These are phyloP conservation scores for Gymnopithys bicolor DNA, from an alignment of 2,797 vertebrate genomes.

Conservation along the genomic window DNA sequence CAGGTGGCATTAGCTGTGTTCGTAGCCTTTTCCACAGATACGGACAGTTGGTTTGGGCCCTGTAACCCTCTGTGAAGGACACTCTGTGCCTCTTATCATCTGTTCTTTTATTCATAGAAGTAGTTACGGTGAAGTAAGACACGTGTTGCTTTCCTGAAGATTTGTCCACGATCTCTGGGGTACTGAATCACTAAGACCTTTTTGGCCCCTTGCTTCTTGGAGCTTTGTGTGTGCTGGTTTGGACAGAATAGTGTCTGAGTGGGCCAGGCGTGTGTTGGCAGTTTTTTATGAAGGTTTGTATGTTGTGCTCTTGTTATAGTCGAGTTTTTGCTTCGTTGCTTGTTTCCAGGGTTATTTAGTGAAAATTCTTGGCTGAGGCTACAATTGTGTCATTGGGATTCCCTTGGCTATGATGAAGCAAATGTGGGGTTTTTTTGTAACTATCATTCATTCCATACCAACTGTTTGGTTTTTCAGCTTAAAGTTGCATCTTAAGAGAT, in stretches of 20 bases:
- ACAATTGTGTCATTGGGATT: not conserved
- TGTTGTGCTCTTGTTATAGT: rapidly evolving
- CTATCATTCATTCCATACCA: rapidly evolving
- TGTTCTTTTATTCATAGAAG: rapidly evolving
- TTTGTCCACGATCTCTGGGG: rapidly evolving
- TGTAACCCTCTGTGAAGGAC: rapidly evolving
- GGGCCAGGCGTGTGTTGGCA: rapidly evolving
- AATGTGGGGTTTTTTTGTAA: rapidly evolving
- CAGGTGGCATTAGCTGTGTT: not conserved
- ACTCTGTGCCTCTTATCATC: rapidly evolving
- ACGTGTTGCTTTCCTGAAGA: not conserved
- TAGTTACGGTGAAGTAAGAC: rapidly evolving
- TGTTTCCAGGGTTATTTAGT: not conserved
- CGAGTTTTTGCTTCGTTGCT: not conserved
- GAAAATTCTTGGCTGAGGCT: not conserved
- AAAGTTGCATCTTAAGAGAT: not conserved
- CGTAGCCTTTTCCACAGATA: rapidly evolving
- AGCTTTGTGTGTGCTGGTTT: rapidly evolving
- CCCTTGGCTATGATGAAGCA: not conserved
- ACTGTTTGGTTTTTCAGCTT: rapidly evolving
- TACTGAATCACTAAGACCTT: rapidly evolving
- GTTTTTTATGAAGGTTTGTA: rapidly evolving
- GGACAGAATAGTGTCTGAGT: rapidly evolving
- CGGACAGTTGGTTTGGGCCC: rapidly evolving
- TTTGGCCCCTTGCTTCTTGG: not conserved